Base-by-base conservation (phyloP, 2,113 vertebrate species). In the Carollia perspicillata region DNA sequence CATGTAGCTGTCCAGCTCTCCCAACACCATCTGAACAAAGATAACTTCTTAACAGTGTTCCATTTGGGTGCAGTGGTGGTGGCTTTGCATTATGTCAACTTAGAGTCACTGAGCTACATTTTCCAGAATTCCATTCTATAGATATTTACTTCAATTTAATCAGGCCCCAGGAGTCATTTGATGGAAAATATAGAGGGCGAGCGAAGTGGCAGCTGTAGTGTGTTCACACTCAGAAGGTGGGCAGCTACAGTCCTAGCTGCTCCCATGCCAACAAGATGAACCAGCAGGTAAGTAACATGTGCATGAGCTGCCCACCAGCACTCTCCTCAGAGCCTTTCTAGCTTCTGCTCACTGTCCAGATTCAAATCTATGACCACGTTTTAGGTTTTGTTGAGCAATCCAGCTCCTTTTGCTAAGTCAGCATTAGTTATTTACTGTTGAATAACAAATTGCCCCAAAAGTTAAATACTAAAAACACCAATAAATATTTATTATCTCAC, bases 121-220 rank as follows among this genome's bases (percentile, higher is more conserved):
- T 88, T 69, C 69, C 37, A 66, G 37, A 65, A 69, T 30, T 14
- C 49, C 58, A 8, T 28, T 74, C 35, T 77, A 12, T 69, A 60
- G 58, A 2, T 30, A 3, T 20, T 68, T 11, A 14, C 35, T 84
- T 87, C 9, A 28, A 30, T 11, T 40, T 20, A 42, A 40, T 55
- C 8, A 23, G 5, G 3, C 3, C 58, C 8, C 44, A 0, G n/a
- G 2, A 5, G n/a, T 63, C 30, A 66, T 13, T 51, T 33, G n/a
- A 26, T 44, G 40, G 18, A 65, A 72, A 65, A 66, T 14, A 20
- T n/a, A 37, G 68, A 71, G 37, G 58, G 44, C 6, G 44, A 18
- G 37, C 22, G 20, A 83, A 65, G 40, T 33, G 20, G 81, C 33
- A 35, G 11, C 33, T 26, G 0, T 44, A 0, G 1, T 23, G 68